Percentiles rank a stretch among this genome's conserved stretches.
Evolutionary conservation across 2,888 invertebrate genomes (phyloP).

Genomic region (Phania funesta): DNA sequence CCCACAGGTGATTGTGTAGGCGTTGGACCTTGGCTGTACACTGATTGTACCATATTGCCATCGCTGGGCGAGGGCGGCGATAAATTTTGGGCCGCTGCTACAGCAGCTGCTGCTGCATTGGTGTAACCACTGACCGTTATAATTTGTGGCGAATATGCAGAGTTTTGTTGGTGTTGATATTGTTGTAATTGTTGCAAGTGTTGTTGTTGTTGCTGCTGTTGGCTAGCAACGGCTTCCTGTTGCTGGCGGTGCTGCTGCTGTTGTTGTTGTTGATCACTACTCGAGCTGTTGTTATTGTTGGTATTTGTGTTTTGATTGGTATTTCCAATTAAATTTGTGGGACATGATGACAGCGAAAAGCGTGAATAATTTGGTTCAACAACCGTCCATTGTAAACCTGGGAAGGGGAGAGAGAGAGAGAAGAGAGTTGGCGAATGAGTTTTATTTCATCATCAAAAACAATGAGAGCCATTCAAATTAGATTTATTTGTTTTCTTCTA

Average conservation of each 20-base stretch:
- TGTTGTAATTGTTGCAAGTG: constrained; percentile 73
- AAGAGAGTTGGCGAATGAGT: constrained; percentile 76
- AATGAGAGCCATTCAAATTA: constrained; percentile 72
- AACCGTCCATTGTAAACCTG: constrained; percentile 93
- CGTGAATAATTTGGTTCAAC: constrained; percentile 90
- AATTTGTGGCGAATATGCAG: constrained; percentile 79
- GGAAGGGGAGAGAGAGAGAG: constrained; percentile 82
- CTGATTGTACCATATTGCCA: constrained; percentile 81
- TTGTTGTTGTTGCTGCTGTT: constrained; percentile 73
- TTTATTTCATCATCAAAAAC: constrained; percentile 66
- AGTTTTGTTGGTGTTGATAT: constrained; percentile 72
- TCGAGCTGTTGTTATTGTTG: constrained; percentile 77
- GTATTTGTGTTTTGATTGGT: constrained; percentile 70
- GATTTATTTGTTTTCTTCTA: constrained; percentile 44
- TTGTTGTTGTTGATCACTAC: constrained; percentile 70
- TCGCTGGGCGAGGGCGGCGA: constrained; percentile 83
- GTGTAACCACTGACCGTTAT: constrained; percentile 80
- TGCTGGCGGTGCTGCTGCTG: constrained; percentile 71
- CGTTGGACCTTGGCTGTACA: constrained; percentile 81
- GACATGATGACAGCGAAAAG: constrained; percentile 86
- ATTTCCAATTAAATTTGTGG: constrained; percentile 81
- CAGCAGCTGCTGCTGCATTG: constrained; percentile 68
- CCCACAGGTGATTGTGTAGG: constrained; percentile 80
- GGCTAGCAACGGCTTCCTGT: constrained; percentile 65
- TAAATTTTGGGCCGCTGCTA: constrained; percentile 80